A percentile compares a stretch with the other conserved stretches of the same genome.
phyloP scores from a whole-genome alignment of 2,888 invertebrate species.

The Exephanes ischioxanthus region DNA sequence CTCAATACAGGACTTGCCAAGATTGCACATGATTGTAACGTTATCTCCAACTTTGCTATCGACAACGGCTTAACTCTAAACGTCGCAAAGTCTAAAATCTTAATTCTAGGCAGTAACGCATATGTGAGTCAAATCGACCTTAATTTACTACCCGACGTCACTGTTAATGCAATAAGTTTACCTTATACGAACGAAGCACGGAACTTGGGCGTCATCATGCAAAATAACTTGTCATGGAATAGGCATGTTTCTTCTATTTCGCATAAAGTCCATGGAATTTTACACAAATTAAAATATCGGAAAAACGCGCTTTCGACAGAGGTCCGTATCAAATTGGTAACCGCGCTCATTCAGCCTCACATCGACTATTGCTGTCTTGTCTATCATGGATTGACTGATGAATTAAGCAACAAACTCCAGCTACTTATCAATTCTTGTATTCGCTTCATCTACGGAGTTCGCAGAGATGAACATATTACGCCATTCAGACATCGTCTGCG shows the following conservation, averaged over 20 bases:
- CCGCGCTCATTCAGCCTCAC: neutral
- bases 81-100: neutral
- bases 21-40: neutral
- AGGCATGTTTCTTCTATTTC: neutral
- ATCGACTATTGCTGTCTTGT: slow-evolving; percentile 40
- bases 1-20: neutral
- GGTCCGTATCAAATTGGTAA: slow-evolving; percentile 6
- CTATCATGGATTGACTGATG: slow-evolving; percentile 22
- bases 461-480: slow-evolving; percentile 31
- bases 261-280: slow-evolving; percentile 1
- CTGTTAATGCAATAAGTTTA: neutral
- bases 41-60: neutral
- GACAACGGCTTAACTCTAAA: slow-evolving; percentile 6
- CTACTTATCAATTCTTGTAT: slow-evolving; percentile 18
- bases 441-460: slow-evolving; percentile 9
- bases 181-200: neutral
- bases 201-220: neutral
- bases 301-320: slow-evolving; percentile 11
- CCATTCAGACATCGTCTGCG: slow-evolving; percentile 11
- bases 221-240: slow-evolving; percentile 19
- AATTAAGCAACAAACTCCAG: neutral
- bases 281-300: slow-evolving; percentile 30
- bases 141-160: neutral
- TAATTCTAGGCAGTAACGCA: slow-evolving; percentile 3
- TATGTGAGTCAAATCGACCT: neutral